Conservation (phyloP, 1,140 invertebrate species). For the Drosophila nigrodunni region DNA sequence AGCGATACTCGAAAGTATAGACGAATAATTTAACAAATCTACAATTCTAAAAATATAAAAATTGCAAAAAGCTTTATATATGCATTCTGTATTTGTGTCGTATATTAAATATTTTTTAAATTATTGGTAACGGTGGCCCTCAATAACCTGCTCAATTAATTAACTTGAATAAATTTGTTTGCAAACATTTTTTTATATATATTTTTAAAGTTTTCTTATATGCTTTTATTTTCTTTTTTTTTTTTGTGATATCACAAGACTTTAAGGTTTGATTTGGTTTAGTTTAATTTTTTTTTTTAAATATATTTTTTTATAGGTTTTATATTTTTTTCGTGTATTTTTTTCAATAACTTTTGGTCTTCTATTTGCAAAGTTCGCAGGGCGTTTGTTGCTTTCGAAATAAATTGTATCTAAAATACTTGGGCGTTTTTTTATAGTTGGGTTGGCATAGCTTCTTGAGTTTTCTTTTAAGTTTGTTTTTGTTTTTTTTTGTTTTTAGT, state of each 20-base stretch:
- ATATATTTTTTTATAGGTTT: slow-evolving; percentile 36
- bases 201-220: slow-evolving; percentile 24
- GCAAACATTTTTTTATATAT: slow-evolving; percentile 43
- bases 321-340: slow-evolving; percentile 13
- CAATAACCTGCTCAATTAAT: slow-evolving; percentile 75
- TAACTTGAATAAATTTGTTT: slow-evolving; percentile 65
- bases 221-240: slow-evolving; percentile 35
- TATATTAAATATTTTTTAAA: slow-evolving; percentile 61
- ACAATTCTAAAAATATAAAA: slow-evolving; percentile 38
- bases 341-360: slow-evolving; percentile 42
- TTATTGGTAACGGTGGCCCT: slow-evolving; percentile 74
- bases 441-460: slow-evolving; percentile 59
- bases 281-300: slow-evolving; percentile 46
- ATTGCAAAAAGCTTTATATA: slow-evolving; percentile 55
- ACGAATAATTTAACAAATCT: slow-evolving; percentile 35
- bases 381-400: slow-evolving; percentile 44
- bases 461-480: slow-evolving; percentile 35
- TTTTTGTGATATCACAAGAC: slow-evolving; percentile 71
- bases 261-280: slow-evolving; percentile 68
- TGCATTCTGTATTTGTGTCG: slow-evolving; percentile 42
- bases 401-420: slow-evolving; percentile 81
- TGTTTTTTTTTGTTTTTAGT: slow-evolving; percentile 14
- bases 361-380: slow-evolving; percentile 44
- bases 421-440: slow-evolving; percentile 62
- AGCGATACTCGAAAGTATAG: neutral